Base-by-base conservation (phyloP, 2,888 invertebrate species). In the Amphipyra tragopoginis region DNA sequence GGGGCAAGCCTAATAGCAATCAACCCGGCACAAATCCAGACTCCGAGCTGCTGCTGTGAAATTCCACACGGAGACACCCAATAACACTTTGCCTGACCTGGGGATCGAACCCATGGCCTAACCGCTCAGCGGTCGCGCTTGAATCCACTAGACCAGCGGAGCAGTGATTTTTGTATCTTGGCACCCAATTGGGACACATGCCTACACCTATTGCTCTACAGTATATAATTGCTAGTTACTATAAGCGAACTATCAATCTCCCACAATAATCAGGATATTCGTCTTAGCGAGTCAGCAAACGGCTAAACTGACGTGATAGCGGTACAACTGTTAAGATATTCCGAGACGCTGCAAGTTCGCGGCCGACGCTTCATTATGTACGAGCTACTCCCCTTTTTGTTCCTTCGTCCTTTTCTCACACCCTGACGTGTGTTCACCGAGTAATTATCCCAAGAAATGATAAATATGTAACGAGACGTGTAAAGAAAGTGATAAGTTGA, bases 301-400 rank as follows among this genome's bases (percentile, higher is more conserved):
- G 26, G 0, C 40, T 67, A 79, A 80, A 85, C 82, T 86, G 88
- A 87, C 84, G 87, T 84, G 86, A 83, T 84, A 81, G 82, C 84
- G 74, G 82, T 81, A 83, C 82, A 85, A 78, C 88, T 87, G 84
- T 84, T 91, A 87, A 91, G 91, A 90, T 92, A 92, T 92, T 93
- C 91, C 65, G 86, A 90, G 90, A 87, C 83, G 87, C 77, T 74
- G 58, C 26, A 82, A 84, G 81, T 83, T 89, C 84, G 86, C 86
- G 86, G 87, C 90, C 89, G 85, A 64, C 82, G 81, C 84, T 92
- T 83, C 76, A 92, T 91, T 88, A 91, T 91, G 90, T 82, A 91
- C 77, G 81, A 86, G 80, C 75, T 73, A 38, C 54, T 21, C 63
- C 80, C 84, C 81, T 81, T 88, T 89, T 88, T 86, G 85, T 83